Conservation (phyloP, 2,797 vertebrate species). For the Petrocephalus sullivani region DNA sequence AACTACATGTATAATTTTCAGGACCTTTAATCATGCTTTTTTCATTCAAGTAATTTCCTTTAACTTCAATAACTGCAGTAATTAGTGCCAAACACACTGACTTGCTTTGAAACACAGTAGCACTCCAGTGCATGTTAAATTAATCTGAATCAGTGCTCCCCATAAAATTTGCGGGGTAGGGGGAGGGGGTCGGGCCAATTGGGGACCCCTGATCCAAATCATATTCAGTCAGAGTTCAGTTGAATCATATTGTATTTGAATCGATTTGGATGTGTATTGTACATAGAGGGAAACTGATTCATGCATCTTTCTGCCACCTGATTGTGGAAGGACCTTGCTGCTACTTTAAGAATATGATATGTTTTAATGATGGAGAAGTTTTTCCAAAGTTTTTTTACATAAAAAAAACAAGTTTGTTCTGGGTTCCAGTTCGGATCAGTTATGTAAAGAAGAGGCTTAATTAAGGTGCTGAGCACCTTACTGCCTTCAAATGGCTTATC, state of each 20-base stretch:
- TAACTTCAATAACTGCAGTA: not conserved
- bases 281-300: not conserved
- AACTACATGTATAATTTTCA: not conserved
- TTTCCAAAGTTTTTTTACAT: not conserved
- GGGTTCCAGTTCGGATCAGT: not conserved
- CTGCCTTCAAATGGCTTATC: not conserved
- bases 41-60: not conserved
- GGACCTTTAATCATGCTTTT: not conserved
- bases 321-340: not conserved
- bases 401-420: not conserved
- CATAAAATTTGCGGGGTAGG: no score
- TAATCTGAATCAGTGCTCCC: no score
- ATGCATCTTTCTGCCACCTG: not conserved
- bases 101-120: no score
- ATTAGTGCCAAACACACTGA: no score
- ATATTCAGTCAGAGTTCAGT: no score
- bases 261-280: not conserved
- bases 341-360: not conserved
- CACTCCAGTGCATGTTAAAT: no score
- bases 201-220: no score
- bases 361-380: not conserved
- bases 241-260: no score
- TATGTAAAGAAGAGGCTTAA: not conserved
- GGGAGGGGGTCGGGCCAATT: no score
- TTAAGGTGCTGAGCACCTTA: not conserved